These are phyloP conservation scores for Cepaea nemoralis DNA, from an alignment of 1,140 invertebrate species.

Conservation along the genomic window DNA sequence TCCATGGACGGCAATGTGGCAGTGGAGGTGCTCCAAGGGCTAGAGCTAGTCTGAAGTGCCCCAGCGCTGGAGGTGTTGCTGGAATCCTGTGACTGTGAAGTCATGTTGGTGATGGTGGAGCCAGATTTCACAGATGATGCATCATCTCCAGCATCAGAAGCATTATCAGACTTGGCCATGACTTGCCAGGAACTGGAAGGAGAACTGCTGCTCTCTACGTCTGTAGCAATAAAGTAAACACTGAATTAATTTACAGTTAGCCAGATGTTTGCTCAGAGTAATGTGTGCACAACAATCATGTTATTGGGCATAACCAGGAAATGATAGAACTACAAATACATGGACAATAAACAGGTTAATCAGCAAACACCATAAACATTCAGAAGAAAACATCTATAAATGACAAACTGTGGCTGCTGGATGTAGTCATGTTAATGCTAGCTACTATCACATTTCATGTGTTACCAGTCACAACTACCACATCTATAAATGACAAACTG, in stretches of 20 bases:
- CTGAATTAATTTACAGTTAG: not conserved
- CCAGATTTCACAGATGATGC: constrained; percentile 39
- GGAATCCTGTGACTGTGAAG: constrained; percentile 35
- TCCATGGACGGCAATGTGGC: constrained; percentile 73
- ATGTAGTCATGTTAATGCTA: no score
- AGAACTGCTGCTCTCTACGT: not conserved
- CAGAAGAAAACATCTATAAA: no score
- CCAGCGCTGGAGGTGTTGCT: not conserved
- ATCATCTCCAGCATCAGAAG: constrained; percentile 40
- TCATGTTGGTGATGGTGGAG: constrained; percentile 36
- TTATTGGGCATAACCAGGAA: no score
- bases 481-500: no score
- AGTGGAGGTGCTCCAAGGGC: constrained; percentile 73
- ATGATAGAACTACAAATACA: no score
- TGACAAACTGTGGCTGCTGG: no score
- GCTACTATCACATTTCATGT: no score
- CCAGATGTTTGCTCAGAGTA: no score
- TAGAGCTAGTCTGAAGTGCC: constrained; percentile 58
- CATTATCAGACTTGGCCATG: constrained; percentile 38
- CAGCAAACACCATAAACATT: no score
- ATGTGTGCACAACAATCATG: no score
- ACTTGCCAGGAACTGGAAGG: constrained; percentile 14
- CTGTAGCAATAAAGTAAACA: not conserved
- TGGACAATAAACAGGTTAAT: no score
- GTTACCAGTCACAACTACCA: no score